Evolutionary conservation across 2,113 vertebrate genomes (phyloP).

Genomic region (Taurulus bubalis): DNA sequence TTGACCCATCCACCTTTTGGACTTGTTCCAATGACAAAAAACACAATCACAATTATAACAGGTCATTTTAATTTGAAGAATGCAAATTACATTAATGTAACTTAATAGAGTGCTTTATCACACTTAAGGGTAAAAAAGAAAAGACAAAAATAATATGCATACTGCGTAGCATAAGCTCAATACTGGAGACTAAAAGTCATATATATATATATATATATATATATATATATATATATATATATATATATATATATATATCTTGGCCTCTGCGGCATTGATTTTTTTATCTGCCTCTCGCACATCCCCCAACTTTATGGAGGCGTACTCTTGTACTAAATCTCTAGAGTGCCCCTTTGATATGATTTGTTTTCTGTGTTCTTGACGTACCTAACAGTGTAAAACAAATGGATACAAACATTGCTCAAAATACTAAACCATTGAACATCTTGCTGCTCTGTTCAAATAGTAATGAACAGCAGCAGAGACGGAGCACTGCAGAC

Average conservation of each 20-base stretch:
- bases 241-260: neutral
- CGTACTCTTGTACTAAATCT: neutral
- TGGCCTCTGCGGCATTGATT: neutral
- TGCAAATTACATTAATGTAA: neutral
- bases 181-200: neutral
- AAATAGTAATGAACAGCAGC: conserved; percentile 24
- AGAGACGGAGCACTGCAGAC: conserved; percentile 8
- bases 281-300: neutral
- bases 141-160: neutral
- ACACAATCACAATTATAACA: neutral
- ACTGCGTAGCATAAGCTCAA: neutral
- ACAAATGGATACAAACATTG: conserved; percentile 10
- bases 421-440: neutral
- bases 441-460: conserved; percentile 12
- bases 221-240: neutral
- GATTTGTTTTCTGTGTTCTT: neutral
- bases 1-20: neutral
- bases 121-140: neutral
- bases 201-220: neutral
- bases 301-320: neutral
- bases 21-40: neutral
- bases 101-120: neutral
- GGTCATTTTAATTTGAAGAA: neutral
- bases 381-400: neutral
- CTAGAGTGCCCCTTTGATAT: neutral